Percentiles rank a stretch among this genome's conserved stretches.
Evolutionary conservation across 1,140 invertebrate species (phyloP).

Genomic region (Drosophila obscura): DNA sequence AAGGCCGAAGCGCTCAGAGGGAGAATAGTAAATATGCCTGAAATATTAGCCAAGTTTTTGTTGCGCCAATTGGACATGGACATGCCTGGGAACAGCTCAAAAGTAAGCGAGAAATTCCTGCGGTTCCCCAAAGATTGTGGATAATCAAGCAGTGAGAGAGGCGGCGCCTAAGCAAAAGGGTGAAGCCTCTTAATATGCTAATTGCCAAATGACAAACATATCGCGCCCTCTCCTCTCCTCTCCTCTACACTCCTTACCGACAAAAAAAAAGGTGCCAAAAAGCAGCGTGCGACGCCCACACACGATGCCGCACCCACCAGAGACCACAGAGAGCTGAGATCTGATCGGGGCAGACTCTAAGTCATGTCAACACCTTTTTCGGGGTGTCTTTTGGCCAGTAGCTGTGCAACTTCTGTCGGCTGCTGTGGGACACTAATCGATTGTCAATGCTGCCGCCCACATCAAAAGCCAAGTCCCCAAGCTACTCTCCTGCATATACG

Average conservation of each 20-base stretch:
- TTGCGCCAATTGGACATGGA: constrained; percentile 69
- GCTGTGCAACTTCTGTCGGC: constrained; percentile 12
- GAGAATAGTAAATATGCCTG: constrained; percentile 72
- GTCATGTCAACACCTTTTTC: constrained; percentile 68
- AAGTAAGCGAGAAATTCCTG: no score
- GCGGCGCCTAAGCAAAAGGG: constrained; percentile 24
- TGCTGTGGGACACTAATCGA: constrained; percentile 62
- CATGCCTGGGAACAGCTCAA: constrained; percentile 64
- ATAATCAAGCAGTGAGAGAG: background rate
- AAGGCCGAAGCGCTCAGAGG: constrained; percentile 18
- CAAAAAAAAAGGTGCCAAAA: constrained; percentile 59
- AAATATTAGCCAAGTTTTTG: constrained; percentile 70
- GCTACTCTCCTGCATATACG: constrained; percentile 3
- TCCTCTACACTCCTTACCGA: background rate
- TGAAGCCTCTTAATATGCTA: constrained; percentile 59
- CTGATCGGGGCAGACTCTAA: constrained; percentile 26
- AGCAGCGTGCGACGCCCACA: constrained; percentile 59
- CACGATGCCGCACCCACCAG: constrained; percentile 43
- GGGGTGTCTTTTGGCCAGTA: constrained; percentile 44
- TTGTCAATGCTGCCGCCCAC: constrained; percentile 80
- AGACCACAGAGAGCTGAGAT: constrained; percentile 6
- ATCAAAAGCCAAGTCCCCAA: constrained; percentile 60
- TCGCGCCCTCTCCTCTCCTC: background rate
- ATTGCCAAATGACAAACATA: constrained; percentile 66
- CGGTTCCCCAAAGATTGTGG: background rate